Percentiles rank a stretch among this genome's conserved stretches.
phyloP scores from a whole-genome alignment of 2,113 vertebrate genomes.

The Macquaria ambigua region DNA sequence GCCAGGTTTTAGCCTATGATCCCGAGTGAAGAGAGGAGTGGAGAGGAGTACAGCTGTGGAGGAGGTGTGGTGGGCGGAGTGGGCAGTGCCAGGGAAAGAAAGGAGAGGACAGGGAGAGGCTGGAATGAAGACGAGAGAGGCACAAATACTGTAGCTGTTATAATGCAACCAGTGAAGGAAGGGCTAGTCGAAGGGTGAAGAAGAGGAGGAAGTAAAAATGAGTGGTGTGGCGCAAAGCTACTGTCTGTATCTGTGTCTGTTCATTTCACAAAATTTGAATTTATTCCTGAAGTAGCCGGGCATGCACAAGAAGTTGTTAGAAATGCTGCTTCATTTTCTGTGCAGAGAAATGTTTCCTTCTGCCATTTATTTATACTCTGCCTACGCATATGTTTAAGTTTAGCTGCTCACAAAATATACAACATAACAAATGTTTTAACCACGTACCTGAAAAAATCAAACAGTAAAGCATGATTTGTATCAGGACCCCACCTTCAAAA shows the following conservation, averaged over 20 bases:
- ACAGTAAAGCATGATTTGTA: neutral
- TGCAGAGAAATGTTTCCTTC: neutral
- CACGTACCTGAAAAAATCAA: neutral
- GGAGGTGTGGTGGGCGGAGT: constrained; percentile 23
- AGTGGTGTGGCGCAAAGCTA: neutral
- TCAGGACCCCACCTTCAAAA: neutral
- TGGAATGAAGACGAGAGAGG: constrained; percentile 27
- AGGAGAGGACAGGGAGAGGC: constrained; percentile 20
- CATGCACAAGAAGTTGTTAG: neutral
- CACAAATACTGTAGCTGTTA: constrained; percentile 9
- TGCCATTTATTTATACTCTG: neutral
- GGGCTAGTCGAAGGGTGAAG: neutral
- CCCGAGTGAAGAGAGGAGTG: constrained; percentile 61
- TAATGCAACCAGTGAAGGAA: constrained; percentile 1
- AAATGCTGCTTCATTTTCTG: neutral
- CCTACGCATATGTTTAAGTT: neutral
- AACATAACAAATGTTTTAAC: neutral
- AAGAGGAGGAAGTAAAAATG: neutral
- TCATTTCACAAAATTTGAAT: neutral
- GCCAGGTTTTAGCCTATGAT: constrained; percentile 77
- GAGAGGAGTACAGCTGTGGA: constrained; percentile 57
- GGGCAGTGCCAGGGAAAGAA: constrained; percentile 53
- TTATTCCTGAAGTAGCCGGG: neutral
- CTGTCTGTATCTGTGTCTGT: neutral
- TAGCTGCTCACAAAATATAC: constrained; percentile 2